These are phyloP conservation scores for Tetanocera ferruginea DNA, from an alignment of 2,888 invertebrate genomes.

Conservation along the genomic window DNA sequence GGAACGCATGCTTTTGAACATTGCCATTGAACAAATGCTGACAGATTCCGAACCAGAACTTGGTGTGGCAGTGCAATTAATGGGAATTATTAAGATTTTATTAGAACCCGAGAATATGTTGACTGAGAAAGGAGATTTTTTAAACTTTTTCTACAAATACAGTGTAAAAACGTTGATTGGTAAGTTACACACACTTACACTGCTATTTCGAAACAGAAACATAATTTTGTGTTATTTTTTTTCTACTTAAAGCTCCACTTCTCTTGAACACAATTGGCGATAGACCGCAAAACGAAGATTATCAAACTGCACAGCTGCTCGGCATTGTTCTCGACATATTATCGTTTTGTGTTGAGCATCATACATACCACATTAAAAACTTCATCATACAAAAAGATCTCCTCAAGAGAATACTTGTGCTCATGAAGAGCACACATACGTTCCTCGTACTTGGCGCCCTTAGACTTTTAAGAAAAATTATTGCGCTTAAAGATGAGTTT, in stretches of 20 bases:
- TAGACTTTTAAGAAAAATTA: slow-evolving; percentile 96
- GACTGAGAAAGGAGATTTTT: slow-evolving; percentile 97
- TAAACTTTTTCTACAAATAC: slow-evolving; percentile 98
- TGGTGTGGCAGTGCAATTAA: slow-evolving; percentile 96
- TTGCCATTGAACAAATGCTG: slow-evolving; percentile 98
- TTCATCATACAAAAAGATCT: slow-evolving; percentile 98
- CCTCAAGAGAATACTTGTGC: slow-evolving; percentile 91
- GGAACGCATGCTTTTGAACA: slow-evolving; percentile 94
- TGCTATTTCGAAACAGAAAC: background rate
- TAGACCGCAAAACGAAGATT: slow-evolving; percentile 92
- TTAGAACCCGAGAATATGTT: slow-evolving; percentile 99
- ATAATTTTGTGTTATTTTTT: slow-evolving; percentile 4
- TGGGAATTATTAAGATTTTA: slow-evolving; percentile 92
- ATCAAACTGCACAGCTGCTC: slow-evolving; percentile 94
- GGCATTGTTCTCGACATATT: slow-evolving; percentile 95
- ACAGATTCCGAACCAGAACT: slow-evolving; percentile 97
- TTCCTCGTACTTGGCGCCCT: slow-evolving; percentile 97
- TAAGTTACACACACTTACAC: slow-evolving; percentile 62
- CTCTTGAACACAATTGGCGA: slow-evolving; percentile 92
- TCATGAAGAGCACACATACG: slow-evolving; percentile 97
- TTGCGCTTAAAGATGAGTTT: slow-evolving; percentile 98
- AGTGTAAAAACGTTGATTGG: slow-evolving; percentile 96
- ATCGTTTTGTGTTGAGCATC: slow-evolving; percentile 99
- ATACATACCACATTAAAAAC: slow-evolving; percentile 98
- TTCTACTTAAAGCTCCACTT: slow-evolving; percentile 81